These are phyloP conservation scores for Miichthys miiuy DNA, from an alignment of 2,797 vertebrate genomes.

Conservation along the genomic window DNA sequence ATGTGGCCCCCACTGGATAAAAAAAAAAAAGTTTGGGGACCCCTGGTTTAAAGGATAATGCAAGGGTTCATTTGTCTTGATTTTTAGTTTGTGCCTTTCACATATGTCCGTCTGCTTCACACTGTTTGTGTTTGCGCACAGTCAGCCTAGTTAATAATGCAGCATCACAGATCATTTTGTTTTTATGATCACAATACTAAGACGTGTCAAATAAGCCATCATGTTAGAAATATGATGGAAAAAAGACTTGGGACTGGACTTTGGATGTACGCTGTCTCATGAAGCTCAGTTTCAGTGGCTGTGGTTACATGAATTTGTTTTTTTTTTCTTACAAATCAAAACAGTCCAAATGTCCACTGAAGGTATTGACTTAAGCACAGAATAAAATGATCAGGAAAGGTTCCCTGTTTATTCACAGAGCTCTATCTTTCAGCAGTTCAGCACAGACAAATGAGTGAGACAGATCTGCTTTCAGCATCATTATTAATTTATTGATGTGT, in stretches of 20 bases:
- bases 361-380: neutral
- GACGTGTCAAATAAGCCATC: neutral
- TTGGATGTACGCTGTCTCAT: neutral
- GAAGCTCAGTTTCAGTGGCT: neutral
- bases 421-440: no score
- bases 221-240: neutral
- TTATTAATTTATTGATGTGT: no score
- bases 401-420: no score
- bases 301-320: neutral
- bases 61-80: neutral
- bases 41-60: accelerated
- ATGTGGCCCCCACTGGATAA: no score
- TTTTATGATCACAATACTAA: neutral
- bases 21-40: no score
- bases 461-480: no score
- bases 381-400: no score
- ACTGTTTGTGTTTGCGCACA: neutral
- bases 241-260: neutral
- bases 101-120: neutral
- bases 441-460: no score
- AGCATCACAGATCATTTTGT: neutral
- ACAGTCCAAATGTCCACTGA: neutral
- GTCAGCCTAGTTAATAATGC: neutral
- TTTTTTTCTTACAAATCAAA: neutral
- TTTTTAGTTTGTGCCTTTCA: neutral